Evolutionary conservation across 2,113 vertebrate genomes (phyloP), one percentile per base, ranked within the genome.

Genomic region (Triplophysa siluroides): DNA sequence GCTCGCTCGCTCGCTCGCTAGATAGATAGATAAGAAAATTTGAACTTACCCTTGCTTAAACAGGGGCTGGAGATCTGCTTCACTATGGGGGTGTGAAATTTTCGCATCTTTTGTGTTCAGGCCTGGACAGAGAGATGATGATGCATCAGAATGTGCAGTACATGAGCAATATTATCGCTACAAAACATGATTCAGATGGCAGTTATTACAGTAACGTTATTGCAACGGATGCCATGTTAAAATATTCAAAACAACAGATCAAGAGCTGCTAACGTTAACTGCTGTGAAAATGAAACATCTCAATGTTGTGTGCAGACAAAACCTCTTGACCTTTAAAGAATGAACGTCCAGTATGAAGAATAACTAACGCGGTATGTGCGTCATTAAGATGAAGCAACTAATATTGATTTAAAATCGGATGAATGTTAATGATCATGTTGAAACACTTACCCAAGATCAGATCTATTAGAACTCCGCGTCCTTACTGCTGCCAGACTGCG

Each of bases 21-120:
- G 45, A 47, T 3, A 47, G n/a, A 1, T 18, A 60, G 38, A 54
- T 26, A 47, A 11, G n/a, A n/a, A n/a, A n/a, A n/a, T n/a, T n/a
- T n/a, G n/a, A n/a, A n/a, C n/a, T n/a, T n/a, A n/a, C n/a, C n/a
- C n/a, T n/a, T n/a, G n/a, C n/a, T n/a, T 67, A 88, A 77, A 83
- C 83, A 79, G 47, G 83, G 85, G 78, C 79, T 89, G 65, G 86
- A 91, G 72, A 84, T 75, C 82, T 88, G 89, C 81, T 88, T 90
- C 74, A 81, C 69, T 79, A 86, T 72, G 78, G 86, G 77, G 4
- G 45, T 62, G 33, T 87, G 85, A 70, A 83, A 70, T 88, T 83
- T 84, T 83, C 65, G 88, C 85, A 87, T 78, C 47, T 24, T 73
- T 54, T n/a, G 69, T 67, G 26, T 56, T 58, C 43, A 52, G 54